Base-by-base conservation (phyloP, 1,140 invertebrate species). In the Drosophila chauvacae region DNA sequence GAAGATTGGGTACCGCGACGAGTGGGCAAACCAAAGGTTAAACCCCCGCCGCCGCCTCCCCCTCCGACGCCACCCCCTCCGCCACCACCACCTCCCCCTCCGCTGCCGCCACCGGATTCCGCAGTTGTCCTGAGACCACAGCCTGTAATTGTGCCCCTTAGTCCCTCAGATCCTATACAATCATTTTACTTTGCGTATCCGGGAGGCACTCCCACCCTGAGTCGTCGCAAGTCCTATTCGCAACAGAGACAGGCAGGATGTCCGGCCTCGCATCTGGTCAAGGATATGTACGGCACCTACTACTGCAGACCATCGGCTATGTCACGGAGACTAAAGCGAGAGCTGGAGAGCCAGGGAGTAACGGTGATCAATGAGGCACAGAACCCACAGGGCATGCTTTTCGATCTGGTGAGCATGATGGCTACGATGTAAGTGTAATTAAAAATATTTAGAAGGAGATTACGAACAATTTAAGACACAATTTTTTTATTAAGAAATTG, bases 1-100 rank as follows among this genome's bases (percentile, higher is more conserved):
- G 85, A 83, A 33, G 84, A 90, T 65, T 88, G 85, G 85, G 47
- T 88, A 18, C 84, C 84, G 3, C 65, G 84, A 2, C 65, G 60
- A 4, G 55, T 51, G 20, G 47, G 51, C 16, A 87, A 78, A 10
- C 81, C 81, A 1, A 80, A 75, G 20, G 73, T 71, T 1, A 60
- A 50, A 3, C 63, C 79, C 0, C 47, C 73, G 1, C 73, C 80
- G 0, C 53, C 73, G 0, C 73, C 80, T 0, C 80, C 65, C 0
- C 62, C 75, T 0, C 69, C 70, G 0, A 65, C 71, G 0, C 56
- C 77, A 0, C 77, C 81, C 0, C 53, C 78, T 0, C 58, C 81
- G 0, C 69, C 74, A 0, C 75, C 82, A 0, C 70, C 71, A 0
- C 63, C 81, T 0, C 61, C 77, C 0, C 64, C 80, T 0, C 71